These are phyloP conservation scores for Diloba caeruleocephala DNA, from an alignment of 2,888 invertebrate species.

Conservation along the genomic window DNA sequence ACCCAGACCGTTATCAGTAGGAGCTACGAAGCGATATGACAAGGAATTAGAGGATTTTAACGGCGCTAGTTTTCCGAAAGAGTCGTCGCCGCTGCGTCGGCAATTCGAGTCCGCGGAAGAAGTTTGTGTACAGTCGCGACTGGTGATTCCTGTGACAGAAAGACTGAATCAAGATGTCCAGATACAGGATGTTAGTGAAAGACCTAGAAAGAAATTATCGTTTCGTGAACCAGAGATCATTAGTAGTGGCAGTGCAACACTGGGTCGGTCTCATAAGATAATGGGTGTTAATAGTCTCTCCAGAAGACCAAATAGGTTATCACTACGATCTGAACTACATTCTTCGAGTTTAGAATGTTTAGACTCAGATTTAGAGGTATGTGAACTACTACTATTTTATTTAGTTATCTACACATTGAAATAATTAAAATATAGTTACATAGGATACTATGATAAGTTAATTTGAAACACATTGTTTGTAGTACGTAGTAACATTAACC, in stretches of 20 bases:
- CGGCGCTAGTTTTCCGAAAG: conserved; percentile 66
- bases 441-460: no score
- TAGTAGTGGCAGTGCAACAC: conserved; percentile 69
- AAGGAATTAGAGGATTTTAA: conserved; percentile 68
- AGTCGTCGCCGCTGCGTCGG: conserved; percentile 63
- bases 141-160: conserved; percentile 79
- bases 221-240: conserved; percentile 95
- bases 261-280: conserved; percentile 79
- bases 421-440: no score
- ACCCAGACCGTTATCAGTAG: conserved; percentile 80
- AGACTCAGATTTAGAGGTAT: conserved; percentile 90
- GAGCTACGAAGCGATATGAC: conserved; percentile 76
- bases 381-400: no score
- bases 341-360: conserved; percentile 89
- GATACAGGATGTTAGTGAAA: conserved; percentile 79
- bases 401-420: no score
- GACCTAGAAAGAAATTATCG: conserved; percentile 95
- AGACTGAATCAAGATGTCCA: conserved; percentile 76
- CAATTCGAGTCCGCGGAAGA: conserved; percentile 78
- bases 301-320: conserved; percentile 72
- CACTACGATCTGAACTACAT: conserved; percentile 69
- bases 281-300: conserved; percentile 83
- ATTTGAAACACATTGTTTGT: conserved; percentile 27
- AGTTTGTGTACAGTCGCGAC: conserved; percentile 79
- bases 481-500: no score